phyloP scores from a whole-genome alignment of 2,797 vertebrate genomes.

The Anguilla obscura region DNA sequence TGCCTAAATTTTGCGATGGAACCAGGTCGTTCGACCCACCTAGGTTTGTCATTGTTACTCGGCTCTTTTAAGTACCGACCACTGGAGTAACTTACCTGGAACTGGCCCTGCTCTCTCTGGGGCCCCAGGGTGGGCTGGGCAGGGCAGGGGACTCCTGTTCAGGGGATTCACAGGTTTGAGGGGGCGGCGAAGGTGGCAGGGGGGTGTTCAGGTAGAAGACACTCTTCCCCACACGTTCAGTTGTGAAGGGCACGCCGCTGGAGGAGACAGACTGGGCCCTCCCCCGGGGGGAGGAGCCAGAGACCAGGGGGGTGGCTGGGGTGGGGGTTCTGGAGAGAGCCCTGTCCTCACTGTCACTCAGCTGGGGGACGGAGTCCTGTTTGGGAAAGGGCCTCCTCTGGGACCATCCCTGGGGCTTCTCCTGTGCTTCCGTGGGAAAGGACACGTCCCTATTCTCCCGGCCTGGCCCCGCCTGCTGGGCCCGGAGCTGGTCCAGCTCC shows the following conservation, averaged over 20 bases:
- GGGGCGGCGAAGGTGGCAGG: slow-evolving; percentile 48
- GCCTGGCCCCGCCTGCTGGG: slow-evolving; percentile 19
- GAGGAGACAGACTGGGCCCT: slow-evolving; percentile 42
- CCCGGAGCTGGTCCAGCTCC: slow-evolving; percentile 66
- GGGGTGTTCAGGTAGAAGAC: slow-evolving; percentile 46
- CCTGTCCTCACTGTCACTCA: neutral
- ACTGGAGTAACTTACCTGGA: slow-evolving; percentile 56
- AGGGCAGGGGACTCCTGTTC: slow-evolving; percentile 49
- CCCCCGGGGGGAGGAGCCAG: slow-evolving; percentile 31
- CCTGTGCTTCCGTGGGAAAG: slow-evolving; percentile 44
- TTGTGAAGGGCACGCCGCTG: slow-evolving; percentile 10
- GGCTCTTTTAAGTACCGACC: neutral
- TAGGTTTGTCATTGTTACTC: neutral
- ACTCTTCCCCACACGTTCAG: slow-evolving; percentile 38
- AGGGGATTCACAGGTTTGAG: slow-evolving; percentile 48
- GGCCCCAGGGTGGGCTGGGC: slow-evolving; percentile 48
- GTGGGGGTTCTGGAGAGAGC: slow-evolving; percentile 32
- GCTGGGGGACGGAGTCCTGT: slow-evolving; percentile 47
- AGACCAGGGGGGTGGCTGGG: slow-evolving; percentile 48
- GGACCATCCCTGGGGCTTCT: slow-evolving; percentile 51
- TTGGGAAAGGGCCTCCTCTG: slow-evolving; percentile 47
- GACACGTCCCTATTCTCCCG: slow-evolving; percentile 47
- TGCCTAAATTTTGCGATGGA: neutral
- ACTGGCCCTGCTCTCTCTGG: slow-evolving; percentile 51
- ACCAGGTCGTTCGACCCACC: neutral